Evolutionary conservation across 2,888 invertebrate genomes (phyloP), one percentile per base, ranked within the genome.

Genomic region (Callinectes sapidus): DNA sequence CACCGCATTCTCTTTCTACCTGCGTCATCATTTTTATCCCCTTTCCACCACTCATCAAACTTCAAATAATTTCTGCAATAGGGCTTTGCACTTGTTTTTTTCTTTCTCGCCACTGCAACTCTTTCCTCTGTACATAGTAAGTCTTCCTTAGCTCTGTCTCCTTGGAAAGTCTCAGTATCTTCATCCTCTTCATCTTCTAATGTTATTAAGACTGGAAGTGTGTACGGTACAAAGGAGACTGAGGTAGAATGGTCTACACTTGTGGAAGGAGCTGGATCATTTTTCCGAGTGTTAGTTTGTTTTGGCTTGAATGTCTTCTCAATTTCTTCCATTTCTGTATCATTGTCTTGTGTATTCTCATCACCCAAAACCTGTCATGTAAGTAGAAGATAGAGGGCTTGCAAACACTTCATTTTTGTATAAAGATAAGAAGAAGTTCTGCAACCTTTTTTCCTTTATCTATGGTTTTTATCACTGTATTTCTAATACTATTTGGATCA

Each of bases 1-100:
- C 35, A 14, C 35, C 81, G 35, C 10, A 5, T 32, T 81, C 81
- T 81, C 35, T 81, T 81, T 16, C 35, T 81, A 16, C 32, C 35
- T 81, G 18, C 13, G 35, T 81, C 81, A 13, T 81, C 35, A 13
- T 35, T 35, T 61, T 61, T 61, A 61, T 61, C 61, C 35, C n/a
- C 18, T 3, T 81, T 81, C 81, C 81, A 81, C 81, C 81, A 81
- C 35, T 81, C 81, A 81, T 81, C 81, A 81, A 81, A 81, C 35
- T 71, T 71, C 28, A 81, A 35, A 81, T 81, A 35, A 2, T 35
- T n/a, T 81, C n/a, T 18, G 13, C 3, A 14, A 35, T 32, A 2
- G 18, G 16, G 14, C 3, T 81, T 35, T 5, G 16, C 81, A 16
- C 10, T 32, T 14, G 81, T 16, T 32, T 81, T 10, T 3, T 16